A percentile compares a stretch with the other conserved stretches of the same genome.
phyloP scores from a whole-genome alignment of 2,888 invertebrate genomes.

The Cerceris ruficornis region DNA sequence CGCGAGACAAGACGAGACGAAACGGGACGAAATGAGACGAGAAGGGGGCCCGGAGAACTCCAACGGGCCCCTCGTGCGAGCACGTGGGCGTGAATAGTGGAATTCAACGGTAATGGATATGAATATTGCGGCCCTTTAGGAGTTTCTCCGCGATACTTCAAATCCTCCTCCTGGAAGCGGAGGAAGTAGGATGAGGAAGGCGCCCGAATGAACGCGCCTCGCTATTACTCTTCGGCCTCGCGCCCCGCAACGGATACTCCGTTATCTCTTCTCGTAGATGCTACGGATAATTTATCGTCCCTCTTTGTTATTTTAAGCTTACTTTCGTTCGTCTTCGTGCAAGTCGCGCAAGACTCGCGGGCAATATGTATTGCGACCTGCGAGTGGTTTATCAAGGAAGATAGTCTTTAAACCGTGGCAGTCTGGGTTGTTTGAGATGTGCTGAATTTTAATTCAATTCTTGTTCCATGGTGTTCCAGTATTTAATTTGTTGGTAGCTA shows the following conservation, averaged over 20 bases:
- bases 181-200: conserved; percentile 15
- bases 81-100: conserved; percentile 57
- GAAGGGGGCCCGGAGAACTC: background rate
- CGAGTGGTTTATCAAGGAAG: too few relatives aligned
- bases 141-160: conserved; percentile 16
- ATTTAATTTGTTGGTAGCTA: too few relatives aligned
- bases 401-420: too few relatives aligned
- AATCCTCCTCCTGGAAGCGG: conserved; percentile 9
- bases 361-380: too few relatives aligned
- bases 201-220: conserved; percentile 13
- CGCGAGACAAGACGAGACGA: conserved; percentile 48
- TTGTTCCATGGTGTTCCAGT: too few relatives aligned
- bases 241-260: background rate
- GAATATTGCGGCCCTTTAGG: conserved; percentile 50
- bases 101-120: conserved; percentile 62
- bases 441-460: too few relatives aligned
- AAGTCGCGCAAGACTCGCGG: too few relatives aligned
- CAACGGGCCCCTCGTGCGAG: conserved; percentile 19
- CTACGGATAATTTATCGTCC: background rate
- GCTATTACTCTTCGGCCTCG: conserved; percentile 37
- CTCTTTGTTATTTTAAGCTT: background rate
- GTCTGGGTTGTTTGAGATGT: too few relatives aligned
- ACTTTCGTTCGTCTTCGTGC: background rate
- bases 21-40: too few relatives aligned
- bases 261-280: background rate